Percentiles rank a stretch among this genome's conserved stretches.
phyloP scores from a whole-genome alignment of 2,888 invertebrate genomes.

The Spilarctia lutea region DNA sequence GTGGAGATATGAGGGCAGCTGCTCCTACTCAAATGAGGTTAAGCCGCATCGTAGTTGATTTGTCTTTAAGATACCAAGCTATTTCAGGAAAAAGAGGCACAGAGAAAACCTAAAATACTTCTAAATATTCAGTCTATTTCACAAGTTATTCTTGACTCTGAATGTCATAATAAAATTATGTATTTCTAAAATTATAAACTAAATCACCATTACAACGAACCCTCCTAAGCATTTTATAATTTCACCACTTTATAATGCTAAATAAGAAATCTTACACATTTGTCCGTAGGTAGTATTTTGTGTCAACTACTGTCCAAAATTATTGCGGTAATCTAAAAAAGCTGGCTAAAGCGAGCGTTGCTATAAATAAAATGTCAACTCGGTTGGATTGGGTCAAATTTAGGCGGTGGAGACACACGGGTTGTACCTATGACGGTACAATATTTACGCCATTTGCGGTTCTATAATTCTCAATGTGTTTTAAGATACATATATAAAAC shows the following conservation, averaged over 20 bases:
- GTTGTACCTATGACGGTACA: not conserved
- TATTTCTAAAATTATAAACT: not conserved
- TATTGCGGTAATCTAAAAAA: slow-evolving; percentile 74
- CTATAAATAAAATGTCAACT: slow-evolving; percentile 76
- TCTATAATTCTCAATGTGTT: not conserved
- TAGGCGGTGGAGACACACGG: slow-evolving; percentile 24
- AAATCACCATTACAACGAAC: not conserved
- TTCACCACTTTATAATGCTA: slow-evolving; percentile 11
- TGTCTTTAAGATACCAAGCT: too few relatives aligned
- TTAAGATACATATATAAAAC: too few relatives aligned
- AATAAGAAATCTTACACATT: slow-evolving; percentile 15
- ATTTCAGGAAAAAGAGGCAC: too few relatives aligned
- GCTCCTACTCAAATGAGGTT: too few relatives aligned
- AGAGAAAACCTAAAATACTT: not conserved
- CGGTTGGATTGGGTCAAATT: slow-evolving; percentile 56
- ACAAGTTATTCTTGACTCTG: not conserved
- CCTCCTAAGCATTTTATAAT: not conserved
- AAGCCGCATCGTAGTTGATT: too few relatives aligned
- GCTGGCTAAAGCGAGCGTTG: slow-evolving; percentile 61
- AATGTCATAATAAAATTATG: not conserved
- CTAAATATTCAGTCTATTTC: not conserved
- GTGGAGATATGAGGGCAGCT: too few relatives aligned
- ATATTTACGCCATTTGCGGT: not conserved
- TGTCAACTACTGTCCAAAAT: slow-evolving; percentile 53
- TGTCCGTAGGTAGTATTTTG: slow-evolving; percentile 29